Percentiles rank a stretch among this genome's conserved stretches.
These are phyloP conservation scores for Melieria omissa DNA, from an alignment of 2,888 invertebrate genomes.

Conservation along the genomic window DNA sequence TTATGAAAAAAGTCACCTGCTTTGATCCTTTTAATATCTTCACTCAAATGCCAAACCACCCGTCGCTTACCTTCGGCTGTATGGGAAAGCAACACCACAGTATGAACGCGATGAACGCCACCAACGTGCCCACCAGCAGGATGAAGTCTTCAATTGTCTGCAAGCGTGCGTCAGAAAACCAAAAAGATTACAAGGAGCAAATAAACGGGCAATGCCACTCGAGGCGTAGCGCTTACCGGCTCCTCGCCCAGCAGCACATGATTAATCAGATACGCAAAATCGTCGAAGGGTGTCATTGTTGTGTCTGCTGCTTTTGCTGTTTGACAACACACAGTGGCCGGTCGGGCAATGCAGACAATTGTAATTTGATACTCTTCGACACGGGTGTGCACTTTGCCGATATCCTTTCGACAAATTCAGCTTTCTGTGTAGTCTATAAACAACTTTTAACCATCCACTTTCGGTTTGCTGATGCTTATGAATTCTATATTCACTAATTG, in stretches of 20 bases:
- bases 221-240: slow-evolving; percentile 67
- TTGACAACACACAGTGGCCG: not conserved
- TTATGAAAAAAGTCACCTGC: no score
- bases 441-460: no score
- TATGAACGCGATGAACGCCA: slow-evolving; percentile 74
- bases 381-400: no score
- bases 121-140: slow-evolving; percentile 71
- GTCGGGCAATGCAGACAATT: no score
- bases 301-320: not conserved
- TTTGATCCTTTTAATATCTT: no score
- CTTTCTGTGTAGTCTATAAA: no score
- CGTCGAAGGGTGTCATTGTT: slow-evolving; percentile 71
- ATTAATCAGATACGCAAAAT: slow-evolving; percentile 72
- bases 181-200: not conserved
- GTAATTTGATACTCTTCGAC: no score
- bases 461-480: no score
- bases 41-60: no score
- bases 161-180: slow-evolving; percentile 6
- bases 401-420: no score
- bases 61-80: slow-evolving; percentile 66
- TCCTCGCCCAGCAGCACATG: slow-evolving; percentile 72
- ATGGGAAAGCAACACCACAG: slow-evolving; percentile 75
- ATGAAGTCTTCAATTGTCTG: slow-evolving; percentile 75
- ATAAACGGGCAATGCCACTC: not conserved
- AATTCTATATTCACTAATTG: no score